A percentile compares a stretch with the other conserved stretches of the same genome.
Conservation (phyloP, 2,888 invertebrate genomes). For the Patella pellucida region DNA sequence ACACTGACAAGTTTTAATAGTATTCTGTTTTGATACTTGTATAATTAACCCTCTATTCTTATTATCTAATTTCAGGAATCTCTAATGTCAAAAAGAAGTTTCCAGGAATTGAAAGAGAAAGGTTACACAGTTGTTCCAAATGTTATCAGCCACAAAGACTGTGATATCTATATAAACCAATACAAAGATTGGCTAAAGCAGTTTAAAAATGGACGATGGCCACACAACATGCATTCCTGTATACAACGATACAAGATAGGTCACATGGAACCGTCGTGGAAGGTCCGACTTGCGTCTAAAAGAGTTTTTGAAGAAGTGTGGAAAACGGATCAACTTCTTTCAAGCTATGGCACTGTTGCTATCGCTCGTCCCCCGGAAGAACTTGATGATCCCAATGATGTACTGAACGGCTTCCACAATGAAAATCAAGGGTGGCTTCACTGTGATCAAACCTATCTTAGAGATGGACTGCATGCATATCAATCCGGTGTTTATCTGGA, state of each 20-base stretch:
- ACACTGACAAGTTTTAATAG: no score
- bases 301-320: slow-evolving; percentile 58
- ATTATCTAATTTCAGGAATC: no score
- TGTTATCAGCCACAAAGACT: slow-evolving; percentile 44
- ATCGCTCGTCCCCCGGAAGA: slow-evolving; percentile 63
- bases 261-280: slow-evolving; percentile 58
- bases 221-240: slow-evolving; percentile 45
- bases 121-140: slow-evolving; percentile 53
- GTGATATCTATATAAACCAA: slow-evolving; percentile 43
- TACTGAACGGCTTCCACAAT: slow-evolving; percentile 43
- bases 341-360: slow-evolving; percentile 61
- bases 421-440: slow-evolving; percentile 52
- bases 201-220: slow-evolving; percentile 47
- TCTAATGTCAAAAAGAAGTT: slow-evolving; percentile 35
- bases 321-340: slow-evolving; percentile 58
- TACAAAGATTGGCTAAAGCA: slow-evolving; percentile 48
- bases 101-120: slow-evolving; percentile 40
- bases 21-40: no score
- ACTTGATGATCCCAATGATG: background rate
- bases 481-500: slow-evolving; percentile 55
- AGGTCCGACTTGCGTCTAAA: slow-evolving; percentile 50
- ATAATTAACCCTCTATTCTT: no score
- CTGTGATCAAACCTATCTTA: slow-evolving; percentile 51
- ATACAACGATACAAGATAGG: slow-evolving; percentile 57
- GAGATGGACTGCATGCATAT: slow-evolving; percentile 60